phyloP scores from a whole-genome alignment of 2,113 vertebrate genomes.

The Pycnonotus jocosus region DNA sequence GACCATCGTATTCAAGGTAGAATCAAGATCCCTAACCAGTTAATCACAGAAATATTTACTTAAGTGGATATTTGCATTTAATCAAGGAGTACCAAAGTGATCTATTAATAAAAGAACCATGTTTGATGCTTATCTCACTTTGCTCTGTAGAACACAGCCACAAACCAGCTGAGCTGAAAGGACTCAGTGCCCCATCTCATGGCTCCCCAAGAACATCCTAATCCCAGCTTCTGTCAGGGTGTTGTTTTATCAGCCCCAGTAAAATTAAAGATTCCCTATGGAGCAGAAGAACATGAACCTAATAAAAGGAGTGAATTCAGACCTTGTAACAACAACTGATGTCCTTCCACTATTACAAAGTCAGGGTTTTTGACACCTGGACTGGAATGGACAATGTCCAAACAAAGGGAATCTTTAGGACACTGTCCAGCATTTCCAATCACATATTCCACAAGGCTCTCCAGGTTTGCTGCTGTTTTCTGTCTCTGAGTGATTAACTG shows the following conservation, averaged over 20 bases:
- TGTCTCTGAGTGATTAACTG: not conserved
- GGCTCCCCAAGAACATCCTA: not conserved
- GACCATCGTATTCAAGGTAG: not conserved
- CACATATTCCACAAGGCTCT: not conserved
- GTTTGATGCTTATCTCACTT: not conserved
- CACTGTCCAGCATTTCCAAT: not conserved
- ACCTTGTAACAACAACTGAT: not conserved
- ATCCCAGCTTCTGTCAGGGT: not conserved
- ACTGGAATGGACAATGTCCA: too few species aligned
- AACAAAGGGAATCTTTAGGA: not conserved
- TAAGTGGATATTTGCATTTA: not conserved
- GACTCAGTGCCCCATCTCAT: not conserved
- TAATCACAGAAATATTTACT: not conserved
- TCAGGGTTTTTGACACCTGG: not conserved
- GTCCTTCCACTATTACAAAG: not conserved
- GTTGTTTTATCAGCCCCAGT: not conserved
- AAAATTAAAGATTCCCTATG: not conserved
- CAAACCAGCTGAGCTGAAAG: not conserved
- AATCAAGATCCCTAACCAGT: not conserved
- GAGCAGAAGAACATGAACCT: not conserved
- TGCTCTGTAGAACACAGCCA: not conserved
- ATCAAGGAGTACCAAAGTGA: not conserved
- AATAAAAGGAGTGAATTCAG: not conserved
- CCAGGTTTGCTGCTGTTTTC: not conserved
- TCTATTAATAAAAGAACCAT: not conserved